Conservation (phyloP, 2,888 invertebrate species). For the Tenthredo mesomela region DNA sequence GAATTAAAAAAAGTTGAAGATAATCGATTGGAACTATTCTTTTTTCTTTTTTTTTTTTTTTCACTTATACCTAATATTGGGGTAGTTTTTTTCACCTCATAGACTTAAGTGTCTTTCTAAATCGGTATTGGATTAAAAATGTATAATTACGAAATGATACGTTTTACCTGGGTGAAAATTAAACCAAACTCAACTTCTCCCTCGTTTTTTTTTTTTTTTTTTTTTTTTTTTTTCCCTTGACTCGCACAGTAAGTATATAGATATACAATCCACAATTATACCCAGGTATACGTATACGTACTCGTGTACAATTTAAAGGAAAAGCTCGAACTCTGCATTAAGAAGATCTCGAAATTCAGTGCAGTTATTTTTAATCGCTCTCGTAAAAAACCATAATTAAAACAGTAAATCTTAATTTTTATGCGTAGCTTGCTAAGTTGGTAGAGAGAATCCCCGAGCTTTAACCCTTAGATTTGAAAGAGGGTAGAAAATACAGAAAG, state of each 20-base stretch:
- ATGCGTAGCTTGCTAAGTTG: constrained; percentile 6
- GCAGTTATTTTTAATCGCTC: constrained; percentile 6
- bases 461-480: neutral
- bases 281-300: neutral
- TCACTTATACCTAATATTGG: neutral
- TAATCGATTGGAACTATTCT: neutral
- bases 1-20: constrained; percentile 3
- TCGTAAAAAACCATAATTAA: constrained; percentile 36
- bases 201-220: neutral
- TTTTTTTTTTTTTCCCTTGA: neutral
- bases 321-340: neutral
- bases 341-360: constrained; percentile 6
- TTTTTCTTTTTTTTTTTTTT: neutral
- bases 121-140: neutral
- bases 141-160: neutral
- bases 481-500: neutral
- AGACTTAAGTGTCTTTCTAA: too few species aligned
- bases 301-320: neutral
- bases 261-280: neutral
- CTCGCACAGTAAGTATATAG: too few species aligned
- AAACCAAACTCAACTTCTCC: neutral
- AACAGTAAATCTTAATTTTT: constrained; percentile 36
- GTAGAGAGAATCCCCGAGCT: constrained; percentile 10
- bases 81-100: neutral
- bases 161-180: neutral